These are phyloP conservation scores for Spisula solida DNA, from an alignment of 2,888 invertebrate species.

Conservation along the genomic window DNA sequence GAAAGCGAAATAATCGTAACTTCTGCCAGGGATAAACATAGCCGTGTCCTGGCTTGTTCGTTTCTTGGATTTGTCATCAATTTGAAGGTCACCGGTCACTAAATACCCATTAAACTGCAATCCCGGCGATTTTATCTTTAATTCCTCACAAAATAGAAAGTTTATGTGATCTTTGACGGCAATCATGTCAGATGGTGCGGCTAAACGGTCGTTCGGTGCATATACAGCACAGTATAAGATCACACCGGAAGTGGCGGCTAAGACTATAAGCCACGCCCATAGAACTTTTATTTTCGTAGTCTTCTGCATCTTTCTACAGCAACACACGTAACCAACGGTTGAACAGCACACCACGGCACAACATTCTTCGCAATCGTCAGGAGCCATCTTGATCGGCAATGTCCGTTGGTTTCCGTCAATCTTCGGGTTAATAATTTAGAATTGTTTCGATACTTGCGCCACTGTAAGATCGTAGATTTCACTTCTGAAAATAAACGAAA, in stretches of 20 bases:
- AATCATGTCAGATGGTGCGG: slow-evolving; percentile 62
- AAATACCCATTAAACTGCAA: slow-evolving; percentile 56
- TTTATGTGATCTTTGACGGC: slow-evolving; percentile 56
- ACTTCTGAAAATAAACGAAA: no score
- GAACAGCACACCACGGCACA: slow-evolving; percentile 43
- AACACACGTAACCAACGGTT: slow-evolving; percentile 45
- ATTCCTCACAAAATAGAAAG: slow-evolving; percentile 65
- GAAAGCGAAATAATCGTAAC: slow-evolving; percentile 57
- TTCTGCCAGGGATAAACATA: slow-evolving; percentile 41
- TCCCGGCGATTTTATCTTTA: slow-evolving; percentile 51
- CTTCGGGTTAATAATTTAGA: background rate
- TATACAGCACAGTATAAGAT: slow-evolving; percentile 57
- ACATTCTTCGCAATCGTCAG: slow-evolving; percentile 50
- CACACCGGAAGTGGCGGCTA: slow-evolving; percentile 43
- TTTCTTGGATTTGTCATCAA: slow-evolving; percentile 26
- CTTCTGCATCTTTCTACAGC: slow-evolving; percentile 55
- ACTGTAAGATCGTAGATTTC: no score
- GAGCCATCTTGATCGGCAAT: slow-evolving; percentile 14
- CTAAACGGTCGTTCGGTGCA: slow-evolving; percentile 43
- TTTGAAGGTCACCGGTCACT: slow-evolving; percentile 38
- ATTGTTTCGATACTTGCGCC: background rate
- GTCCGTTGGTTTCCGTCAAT: background rate
- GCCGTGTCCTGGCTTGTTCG: slow-evolving; percentile 30
- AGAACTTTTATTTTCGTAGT: slow-evolving; percentile 57
- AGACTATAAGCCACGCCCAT: slow-evolving; percentile 58